Base-by-base conservation (phyloP, 2,888 invertebrate genomes). In the Archaeoteleia sp. region DNA sequence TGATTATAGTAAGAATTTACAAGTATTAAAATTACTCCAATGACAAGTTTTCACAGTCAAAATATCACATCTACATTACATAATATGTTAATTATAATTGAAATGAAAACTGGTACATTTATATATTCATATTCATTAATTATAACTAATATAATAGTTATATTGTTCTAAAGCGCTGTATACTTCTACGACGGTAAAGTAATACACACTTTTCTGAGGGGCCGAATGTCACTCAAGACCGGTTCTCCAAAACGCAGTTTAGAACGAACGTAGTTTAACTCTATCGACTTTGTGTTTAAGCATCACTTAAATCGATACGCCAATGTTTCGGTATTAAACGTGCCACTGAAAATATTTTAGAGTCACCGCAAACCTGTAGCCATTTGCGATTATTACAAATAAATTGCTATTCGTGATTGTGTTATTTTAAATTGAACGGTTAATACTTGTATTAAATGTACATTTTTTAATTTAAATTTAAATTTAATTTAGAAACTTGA, bases 151-250 rank as follows among this genome's bases (percentile, higher is more conserved):
- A n/a, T n/a, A n/a, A 20, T 20, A 20, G 3, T 20, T 20, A 20
- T 20, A 17, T 20, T 34, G 34, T 29, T 46, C 53, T 42, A 53
- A 49, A 48, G 34, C 60, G 43, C 58, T 40, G 32, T 30, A 43
- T 12, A 51, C 9, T 20, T 23, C 34, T 17, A 17, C 29, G 40
- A 29, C 34, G 53, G 53, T 42, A 53, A 49, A 48, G 34, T 66
- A 49, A 66, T 40, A 13, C 48, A 49, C 45, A 17, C 48, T 58
- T 39, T 54, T 49, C 42, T 42, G 62, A 58, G 58, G 53, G 58
- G 43, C 58, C 63, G 58, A 63, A 42, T 55, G 63, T 63, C 68
- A 68, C 58, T 60, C 60, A 55, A 55, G 63, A 68, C 68, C 68
- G 68, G 68, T 68, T 68, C 54, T 60, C 48, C 60, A 63, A 63